Conservation (phyloP, 2,888 invertebrate genomes). For the Brachyptera risi region DNA sequence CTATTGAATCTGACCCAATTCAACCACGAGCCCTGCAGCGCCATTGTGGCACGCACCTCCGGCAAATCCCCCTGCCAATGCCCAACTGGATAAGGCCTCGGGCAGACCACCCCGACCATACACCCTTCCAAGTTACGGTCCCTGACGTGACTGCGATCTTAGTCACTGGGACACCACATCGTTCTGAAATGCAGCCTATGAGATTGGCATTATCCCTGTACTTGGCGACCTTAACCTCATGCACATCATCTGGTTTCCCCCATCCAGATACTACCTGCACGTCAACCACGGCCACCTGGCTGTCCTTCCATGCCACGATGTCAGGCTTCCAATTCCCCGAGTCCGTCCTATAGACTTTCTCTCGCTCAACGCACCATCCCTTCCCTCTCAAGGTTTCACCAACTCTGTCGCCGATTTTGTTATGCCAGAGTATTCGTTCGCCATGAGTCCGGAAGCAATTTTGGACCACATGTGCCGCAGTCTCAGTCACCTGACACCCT, state of each 20-base stretch:
- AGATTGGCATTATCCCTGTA: not conserved
- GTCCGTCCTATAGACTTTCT: constrained; percentile 36
- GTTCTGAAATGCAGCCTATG: not conserved
- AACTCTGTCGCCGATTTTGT: constrained; percentile 36
- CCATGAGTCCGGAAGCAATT: constrained; percentile 42
- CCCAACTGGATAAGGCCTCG: not conserved
- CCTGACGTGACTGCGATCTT: not conserved
- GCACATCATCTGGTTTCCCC: constrained; percentile 35
- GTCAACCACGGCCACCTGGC: constrained; percentile 39
- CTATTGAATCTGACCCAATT: not conserved
- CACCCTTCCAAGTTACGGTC: not conserved
- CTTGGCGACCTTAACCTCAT: constrained; percentile 5
- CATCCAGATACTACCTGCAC: constrained; percentile 41
- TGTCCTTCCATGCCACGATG: constrained; percentile 36
- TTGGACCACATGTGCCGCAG: no score
- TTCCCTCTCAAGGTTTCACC: constrained; percentile 33
- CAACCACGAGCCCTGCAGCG: not conserved
- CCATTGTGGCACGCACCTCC: not conserved
- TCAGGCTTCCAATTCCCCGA: constrained; percentile 40
- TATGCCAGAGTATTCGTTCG: constrained; percentile 40
- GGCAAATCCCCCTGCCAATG: not conserved
- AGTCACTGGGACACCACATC: not conserved
- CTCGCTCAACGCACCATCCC: constrained; percentile 38
- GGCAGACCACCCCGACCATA: not conserved
- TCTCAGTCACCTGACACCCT: no score